phyloP scores from a whole-genome alignment of 1,140 invertebrate genomes.

The Chelonus insularis region DNA sequence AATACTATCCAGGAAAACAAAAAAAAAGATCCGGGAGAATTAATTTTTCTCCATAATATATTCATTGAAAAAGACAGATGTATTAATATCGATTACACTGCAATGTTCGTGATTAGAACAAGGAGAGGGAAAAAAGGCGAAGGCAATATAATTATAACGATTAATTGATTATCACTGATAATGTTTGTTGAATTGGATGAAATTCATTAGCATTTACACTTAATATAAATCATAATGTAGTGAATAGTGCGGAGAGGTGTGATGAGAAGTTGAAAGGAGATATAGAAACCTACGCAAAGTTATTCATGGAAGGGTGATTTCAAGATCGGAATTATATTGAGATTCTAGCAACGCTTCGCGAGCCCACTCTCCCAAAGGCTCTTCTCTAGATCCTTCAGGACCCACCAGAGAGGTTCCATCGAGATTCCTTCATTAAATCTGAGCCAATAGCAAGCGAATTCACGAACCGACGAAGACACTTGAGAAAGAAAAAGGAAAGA shows the following conservation, averaged over 20 bases:
- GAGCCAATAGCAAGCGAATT: slow-evolving; percentile 29
- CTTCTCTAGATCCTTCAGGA: slow-evolving; percentile 19
- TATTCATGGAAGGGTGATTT: slow-evolving; percentile 28
- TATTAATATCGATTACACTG: no score
- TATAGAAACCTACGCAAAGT: slow-evolving; percentile 22
- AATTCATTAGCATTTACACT: not conserved
- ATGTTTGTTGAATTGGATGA: not conserved
- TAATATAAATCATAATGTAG: not conserved
- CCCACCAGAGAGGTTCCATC: slow-evolving; percentile 17
- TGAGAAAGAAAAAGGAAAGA: slow-evolving; percentile 12
- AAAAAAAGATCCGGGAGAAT: no score
- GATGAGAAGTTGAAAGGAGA: slow-evolving; percentile 14
- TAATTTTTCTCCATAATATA: no score
- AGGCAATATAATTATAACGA: no score
- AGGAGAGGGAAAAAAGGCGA: not conserved
- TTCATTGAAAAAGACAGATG: no score
- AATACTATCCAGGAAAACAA: no score
- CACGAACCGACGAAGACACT: slow-evolving; percentile 13
- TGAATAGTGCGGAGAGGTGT: slow-evolving; percentile 4
- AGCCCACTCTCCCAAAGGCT: slow-evolving; percentile 18
- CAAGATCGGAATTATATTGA: slow-evolving; percentile 31
- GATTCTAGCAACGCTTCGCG: slow-evolving; percentile 26
- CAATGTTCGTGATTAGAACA: no score
- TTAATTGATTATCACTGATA: no score
- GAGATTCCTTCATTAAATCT: slow-evolving; percentile 35